Evolutionary conservation across 2,888 invertebrate genomes (phyloP).

Genomic region (Ectemnius lituratus): DNA sequence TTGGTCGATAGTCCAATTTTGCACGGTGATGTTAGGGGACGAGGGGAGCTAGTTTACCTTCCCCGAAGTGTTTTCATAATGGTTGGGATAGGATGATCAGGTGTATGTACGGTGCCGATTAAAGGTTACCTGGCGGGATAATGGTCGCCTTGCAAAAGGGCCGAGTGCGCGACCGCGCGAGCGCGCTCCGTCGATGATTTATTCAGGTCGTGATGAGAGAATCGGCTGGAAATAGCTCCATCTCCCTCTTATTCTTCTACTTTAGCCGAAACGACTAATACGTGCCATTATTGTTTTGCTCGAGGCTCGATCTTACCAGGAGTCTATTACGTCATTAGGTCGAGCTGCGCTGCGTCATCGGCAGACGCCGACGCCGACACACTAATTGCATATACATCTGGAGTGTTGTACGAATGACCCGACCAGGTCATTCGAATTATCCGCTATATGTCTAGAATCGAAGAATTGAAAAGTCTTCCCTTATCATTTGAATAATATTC

Average conservation of each 20-base stretch:
- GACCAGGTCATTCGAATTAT: too few relatives aligned
- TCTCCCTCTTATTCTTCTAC: conserved; percentile 31
- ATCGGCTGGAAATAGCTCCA: conserved; percentile 39
- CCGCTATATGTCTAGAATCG: too few relatives aligned
- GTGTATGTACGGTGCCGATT: too few relatives aligned
- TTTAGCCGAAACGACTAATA: neutral
- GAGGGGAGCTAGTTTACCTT: too few relatives aligned
- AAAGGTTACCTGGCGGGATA: conserved; percentile 46
- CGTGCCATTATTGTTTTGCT: conserved; percentile 12
- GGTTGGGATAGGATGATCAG: too few relatives aligned
- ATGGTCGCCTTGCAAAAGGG: conserved; percentile 17
- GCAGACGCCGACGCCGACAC: conserved; percentile 47
- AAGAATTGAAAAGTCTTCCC: too few relatives aligned
- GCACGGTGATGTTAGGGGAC: too few relatives aligned
- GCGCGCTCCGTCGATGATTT: conserved; percentile 36
- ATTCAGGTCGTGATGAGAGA: conserved; percentile 41
- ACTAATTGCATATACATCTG: conserved; percentile 56
- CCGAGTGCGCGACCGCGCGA: conserved; percentile 31
- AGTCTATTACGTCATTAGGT: too few relatives aligned
- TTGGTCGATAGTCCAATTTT: too few relatives aligned
- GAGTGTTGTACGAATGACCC: neutral
- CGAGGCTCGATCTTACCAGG: too few relatives aligned
- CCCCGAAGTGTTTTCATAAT: conserved; percentile 33
- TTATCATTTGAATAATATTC: too few relatives aligned
- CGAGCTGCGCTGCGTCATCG: conserved; percentile 52